These are phyloP conservation scores for Probosciger aterrimus DNA, from an alignment of 2,113 vertebrate species.

Conservation along the genomic window DNA sequence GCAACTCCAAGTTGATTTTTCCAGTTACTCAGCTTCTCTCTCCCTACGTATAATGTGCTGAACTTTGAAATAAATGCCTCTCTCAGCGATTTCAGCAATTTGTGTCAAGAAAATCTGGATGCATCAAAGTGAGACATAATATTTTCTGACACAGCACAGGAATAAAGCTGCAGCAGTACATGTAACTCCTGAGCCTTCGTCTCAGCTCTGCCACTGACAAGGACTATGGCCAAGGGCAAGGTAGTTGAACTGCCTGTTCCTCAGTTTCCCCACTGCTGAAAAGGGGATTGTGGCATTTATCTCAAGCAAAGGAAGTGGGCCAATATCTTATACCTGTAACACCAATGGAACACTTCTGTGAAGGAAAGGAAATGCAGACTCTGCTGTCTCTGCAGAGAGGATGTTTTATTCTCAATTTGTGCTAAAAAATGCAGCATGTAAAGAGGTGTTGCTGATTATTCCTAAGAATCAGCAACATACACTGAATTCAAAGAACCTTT, in stretches of 20 bases:
- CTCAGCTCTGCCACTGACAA: conserved; percentile 8
- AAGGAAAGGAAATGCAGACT: neutral
- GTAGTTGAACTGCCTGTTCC: neutral
- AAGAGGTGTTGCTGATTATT: conserved; percentile 42
- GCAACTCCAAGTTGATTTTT: conserved; percentile 67
- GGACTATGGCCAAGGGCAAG: conserved; percentile 36
- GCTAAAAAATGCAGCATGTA: conserved; percentile 33
- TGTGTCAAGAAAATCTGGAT: conserved; percentile 65
- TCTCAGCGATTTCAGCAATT: conserved; percentile 64
- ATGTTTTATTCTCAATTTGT: conserved; percentile 20
- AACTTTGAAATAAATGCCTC: conserved; percentile 65
- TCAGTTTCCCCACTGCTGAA: neutral
- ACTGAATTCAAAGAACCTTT: neutral
- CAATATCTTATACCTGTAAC: neutral
- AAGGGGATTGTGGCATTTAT: neutral
- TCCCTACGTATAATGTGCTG: conserved; percentile 25
- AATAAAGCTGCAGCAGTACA: conserved; percentile 40
- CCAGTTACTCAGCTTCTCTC: conserved; percentile 63
- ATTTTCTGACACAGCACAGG: conserved; percentile 53
- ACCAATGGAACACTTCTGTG: neutral
- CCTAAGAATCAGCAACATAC: conserved; percentile 7
- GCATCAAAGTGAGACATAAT: conserved; percentile 53
- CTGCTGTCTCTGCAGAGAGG: conserved; percentile 2
- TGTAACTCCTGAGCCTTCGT: neutral
- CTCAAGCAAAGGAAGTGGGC: neutral